Conservation (phyloP, 92 coral and sea anemone genomes). For the Desmophyllum pertusum region DNA sequence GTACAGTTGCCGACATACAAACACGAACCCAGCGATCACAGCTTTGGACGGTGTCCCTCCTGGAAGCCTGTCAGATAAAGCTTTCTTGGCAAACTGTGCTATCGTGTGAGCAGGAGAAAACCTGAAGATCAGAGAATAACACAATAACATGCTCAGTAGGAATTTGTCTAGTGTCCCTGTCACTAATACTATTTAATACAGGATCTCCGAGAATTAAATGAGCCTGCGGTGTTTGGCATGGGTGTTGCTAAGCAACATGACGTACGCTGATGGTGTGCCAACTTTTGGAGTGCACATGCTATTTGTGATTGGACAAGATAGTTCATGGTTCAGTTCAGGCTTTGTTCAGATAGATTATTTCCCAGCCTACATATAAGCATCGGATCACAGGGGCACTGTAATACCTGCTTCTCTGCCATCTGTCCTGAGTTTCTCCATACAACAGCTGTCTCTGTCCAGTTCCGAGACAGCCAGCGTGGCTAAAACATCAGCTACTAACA, state of each 20-base stretch:
- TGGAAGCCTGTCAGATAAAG: conserved; percentile 77
- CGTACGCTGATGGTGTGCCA: too few relatives aligned
- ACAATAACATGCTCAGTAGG: too few relatives aligned
- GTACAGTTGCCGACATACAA: conserved; percentile 95
- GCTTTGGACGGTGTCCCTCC: conserved; percentile 75
- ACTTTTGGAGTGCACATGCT: too few relatives aligned
- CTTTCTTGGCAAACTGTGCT: conserved; percentile 93
- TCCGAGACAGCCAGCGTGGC: conserved; percentile 92
- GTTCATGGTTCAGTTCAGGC: too few relatives aligned
- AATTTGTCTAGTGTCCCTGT: too few relatives aligned
- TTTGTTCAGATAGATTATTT: too few relatives aligned
- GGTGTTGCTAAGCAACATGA: too few relatives aligned
- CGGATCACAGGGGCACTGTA: not conserved
- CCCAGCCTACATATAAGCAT: too few relatives aligned
- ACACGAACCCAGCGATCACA: conserved; percentile 87
- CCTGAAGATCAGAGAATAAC: conserved; percentile 34
- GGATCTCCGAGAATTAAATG: too few relatives aligned
- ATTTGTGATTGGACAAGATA: too few relatives aligned
- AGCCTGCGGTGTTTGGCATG: too few relatives aligned
- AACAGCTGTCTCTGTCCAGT: conserved; percentile 88
- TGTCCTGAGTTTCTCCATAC: conserved; percentile 96
- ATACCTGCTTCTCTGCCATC: conserved; percentile 97
- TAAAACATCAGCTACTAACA: conserved; percentile 91
- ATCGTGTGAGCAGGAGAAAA: conserved; percentile 94
- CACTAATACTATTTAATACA: too few relatives aligned